Conservation (phyloP, 2,113 vertebrate species). For the Oryctolagus cuniculus region DNA sequence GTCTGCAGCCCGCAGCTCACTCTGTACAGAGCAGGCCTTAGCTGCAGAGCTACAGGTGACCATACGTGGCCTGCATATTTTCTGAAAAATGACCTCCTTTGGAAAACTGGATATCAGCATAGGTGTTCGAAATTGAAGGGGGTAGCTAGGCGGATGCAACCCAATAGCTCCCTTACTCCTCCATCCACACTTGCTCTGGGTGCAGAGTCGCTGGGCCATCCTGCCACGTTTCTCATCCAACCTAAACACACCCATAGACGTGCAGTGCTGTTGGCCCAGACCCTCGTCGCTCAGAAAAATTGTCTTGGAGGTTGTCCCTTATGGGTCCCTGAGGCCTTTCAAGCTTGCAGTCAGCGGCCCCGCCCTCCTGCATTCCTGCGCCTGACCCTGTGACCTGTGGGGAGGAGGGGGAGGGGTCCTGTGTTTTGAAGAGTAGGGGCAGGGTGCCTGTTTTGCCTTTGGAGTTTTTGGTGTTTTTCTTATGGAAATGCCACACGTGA, state of each 20-base stretch:
- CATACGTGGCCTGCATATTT: not conserved
- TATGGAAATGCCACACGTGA: not conserved
- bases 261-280: not conserved
- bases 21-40: rapidly evolving
- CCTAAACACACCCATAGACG: constrained; percentile 24
- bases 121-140: not conserved
- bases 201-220: not conserved
- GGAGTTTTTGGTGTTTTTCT: constrained; percentile 33
- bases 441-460: not conserved
- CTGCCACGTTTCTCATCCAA: constrained; percentile 17
- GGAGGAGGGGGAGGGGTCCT: too few relatives aligned
- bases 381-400: not conserved
- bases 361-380: not conserved
- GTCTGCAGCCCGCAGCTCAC: rapidly evolving
- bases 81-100: not conserved
- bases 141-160: too few relatives aligned
- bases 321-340: not conserved
- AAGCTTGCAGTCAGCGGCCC: not conserved
- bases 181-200: not conserved
- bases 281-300: constrained; percentile 43
- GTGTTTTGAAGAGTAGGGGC: rapidly evolving
- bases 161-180: not conserved
- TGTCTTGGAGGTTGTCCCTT: constrained; percentile 1
- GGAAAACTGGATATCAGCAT: not conserved
- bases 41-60: too few relatives aligned